A percentile compares a stretch with the other conserved stretches of the same genome.
phyloP scores from a whole-genome alignment of 1,140 invertebrate species.

The Drosophila pruinosa region DNA sequence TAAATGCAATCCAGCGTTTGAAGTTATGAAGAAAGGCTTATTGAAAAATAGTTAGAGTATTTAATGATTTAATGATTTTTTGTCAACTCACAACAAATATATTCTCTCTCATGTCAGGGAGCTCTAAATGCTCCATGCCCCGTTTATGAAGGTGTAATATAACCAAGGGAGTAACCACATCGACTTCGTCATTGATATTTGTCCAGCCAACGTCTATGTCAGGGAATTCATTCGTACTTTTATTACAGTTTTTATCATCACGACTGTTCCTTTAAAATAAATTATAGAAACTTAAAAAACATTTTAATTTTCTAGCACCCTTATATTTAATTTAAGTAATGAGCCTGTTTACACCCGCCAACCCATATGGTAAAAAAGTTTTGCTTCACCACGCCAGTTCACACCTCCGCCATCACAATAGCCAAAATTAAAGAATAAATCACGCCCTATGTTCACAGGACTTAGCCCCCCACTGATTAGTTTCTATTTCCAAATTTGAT shows the following conservation, averaged over 20 bases:
- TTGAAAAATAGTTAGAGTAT: conserved; percentile 11
- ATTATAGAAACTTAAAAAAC: too few relatives aligned
- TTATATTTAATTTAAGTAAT: too few relatives aligned
- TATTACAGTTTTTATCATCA: background rate
- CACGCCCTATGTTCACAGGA: too few relatives aligned
- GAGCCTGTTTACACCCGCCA: too few relatives aligned
- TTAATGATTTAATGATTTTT: background rate
- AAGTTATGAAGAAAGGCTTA: conserved; percentile 67
- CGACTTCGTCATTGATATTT: conserved; percentile 73
- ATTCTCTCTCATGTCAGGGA: conserved; percentile 69
- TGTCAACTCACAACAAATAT: conserved; percentile 42
- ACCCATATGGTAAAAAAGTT: too few relatives aligned
- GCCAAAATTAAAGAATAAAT: too few relatives aligned
- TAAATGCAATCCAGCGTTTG: conserved; percentile 59
- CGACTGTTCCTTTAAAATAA: conserved; percentile 9
- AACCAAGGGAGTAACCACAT: conserved; percentile 71
- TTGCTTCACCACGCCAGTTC: too few relatives aligned
- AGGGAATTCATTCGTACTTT: conserved; percentile 20
- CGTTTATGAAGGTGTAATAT: conserved; percentile 63
- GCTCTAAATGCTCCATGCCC: conserved; percentile 60
- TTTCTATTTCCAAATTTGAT: too few relatives aligned
- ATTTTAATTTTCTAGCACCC: too few relatives aligned
- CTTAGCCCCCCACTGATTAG: too few relatives aligned
- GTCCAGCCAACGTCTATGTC: conserved; percentile 63
- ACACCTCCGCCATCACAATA: too few relatives aligned